phyloP scores from a whole-genome alignment of 2,888 invertebrate genomes.

The Saturnia pavonia region DNA sequence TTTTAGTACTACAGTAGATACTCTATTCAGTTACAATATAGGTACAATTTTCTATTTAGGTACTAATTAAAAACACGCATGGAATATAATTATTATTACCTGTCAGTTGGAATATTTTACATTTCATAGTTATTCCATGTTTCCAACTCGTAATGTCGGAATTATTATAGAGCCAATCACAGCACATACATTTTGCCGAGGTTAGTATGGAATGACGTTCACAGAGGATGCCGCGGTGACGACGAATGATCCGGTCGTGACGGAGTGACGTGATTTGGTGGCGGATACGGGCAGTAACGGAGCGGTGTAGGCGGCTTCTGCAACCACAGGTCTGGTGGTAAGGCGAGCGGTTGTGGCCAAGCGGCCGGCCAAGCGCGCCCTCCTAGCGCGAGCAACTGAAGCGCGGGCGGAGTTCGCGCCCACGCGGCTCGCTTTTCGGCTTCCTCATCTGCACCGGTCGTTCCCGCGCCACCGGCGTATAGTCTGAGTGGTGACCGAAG shows the following conservation, averaged over 20 bases:
- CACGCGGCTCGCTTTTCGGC: conserved; percentile 81
- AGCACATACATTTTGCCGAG: conserved; percentile 15
- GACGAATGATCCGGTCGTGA: conserved; percentile 61
- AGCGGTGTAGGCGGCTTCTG: conserved; percentile 88
- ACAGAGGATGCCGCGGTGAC: conserved; percentile 70
- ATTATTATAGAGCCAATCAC: conserved; percentile 19
- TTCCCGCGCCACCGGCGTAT: conserved; percentile 83
- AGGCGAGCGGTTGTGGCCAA: conserved; percentile 91
- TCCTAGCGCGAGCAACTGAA: conserved; percentile 77
- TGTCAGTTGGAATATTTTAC: conserved; percentile 15
- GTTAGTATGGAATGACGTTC: conserved; percentile 35
- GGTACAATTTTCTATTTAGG: conserved; percentile 45
- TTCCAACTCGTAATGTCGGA: conserved; percentile 19
- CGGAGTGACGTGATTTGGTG: conserved; percentile 61
- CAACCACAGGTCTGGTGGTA: conserved; percentile 95
- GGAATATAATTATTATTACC: conserved; percentile 25
- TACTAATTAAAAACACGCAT: conserved; percentile 51
- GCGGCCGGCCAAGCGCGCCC: conserved; percentile 93
- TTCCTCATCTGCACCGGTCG: conserved; percentile 81
- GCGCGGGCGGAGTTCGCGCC: conserved; percentile 75
- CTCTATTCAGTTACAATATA: conserved; percentile 48
- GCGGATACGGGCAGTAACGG: conserved; percentile 84
- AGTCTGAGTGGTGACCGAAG: conserved; percentile 84
- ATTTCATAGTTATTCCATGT: conserved; percentile 9
- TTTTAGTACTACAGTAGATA: conserved; percentile 37